Evolutionary conservation across 2,888 invertebrate genomes (phyloP).

Genomic region (Arctia plantaginis): DNA sequence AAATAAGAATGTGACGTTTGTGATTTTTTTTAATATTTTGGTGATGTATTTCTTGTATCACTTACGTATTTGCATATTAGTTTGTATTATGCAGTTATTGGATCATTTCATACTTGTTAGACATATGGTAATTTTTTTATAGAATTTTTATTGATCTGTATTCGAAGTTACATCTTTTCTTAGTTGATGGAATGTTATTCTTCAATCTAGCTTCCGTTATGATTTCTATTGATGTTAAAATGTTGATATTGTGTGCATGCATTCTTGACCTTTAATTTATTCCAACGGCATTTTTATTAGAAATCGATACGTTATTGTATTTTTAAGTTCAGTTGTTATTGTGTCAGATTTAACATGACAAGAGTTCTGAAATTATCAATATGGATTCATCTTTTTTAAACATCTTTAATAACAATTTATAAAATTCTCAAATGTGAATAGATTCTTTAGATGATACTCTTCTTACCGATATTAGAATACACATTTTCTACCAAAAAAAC

Average conservation of each 20-base stretch:
- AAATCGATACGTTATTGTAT: slow-evolving; percentile 60
- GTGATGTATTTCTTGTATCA: slow-evolving; percentile 65
- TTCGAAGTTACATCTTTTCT: slow-evolving; percentile 65
- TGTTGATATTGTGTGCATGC: slow-evolving; percentile 54
- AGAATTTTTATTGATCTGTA: slow-evolving; percentile 62
- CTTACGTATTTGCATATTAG: slow-evolving; percentile 80
- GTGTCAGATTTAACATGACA: slow-evolving; percentile 14
- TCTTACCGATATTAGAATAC: no score
- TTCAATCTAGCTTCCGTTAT: slow-evolving; percentile 80
- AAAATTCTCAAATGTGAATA: no score
- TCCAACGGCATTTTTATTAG: slow-evolving; percentile 67
- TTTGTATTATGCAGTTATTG: slow-evolving; percentile 72
- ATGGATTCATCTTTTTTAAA: no score
- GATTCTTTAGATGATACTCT: no score
- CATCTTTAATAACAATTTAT: no score
- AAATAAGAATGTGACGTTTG: slow-evolving; percentile 65
- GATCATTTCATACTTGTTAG: slow-evolving; percentile 81
- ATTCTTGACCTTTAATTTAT: slow-evolving; percentile 72
- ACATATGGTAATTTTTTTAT: slow-evolving; percentile 81
- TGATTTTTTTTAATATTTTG: slow-evolving; percentile 41
- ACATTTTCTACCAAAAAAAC: no score
- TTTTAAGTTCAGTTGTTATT: slow-evolving; percentile 24
- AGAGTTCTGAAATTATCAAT: background rate
- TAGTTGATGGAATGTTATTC: slow-evolving; percentile 77
- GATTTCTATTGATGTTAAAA: slow-evolving; percentile 76